Evolutionary conservation across 2,113 vertebrate genomes (phyloP).

Genomic region (Mormoops blainvillei): DNA sequence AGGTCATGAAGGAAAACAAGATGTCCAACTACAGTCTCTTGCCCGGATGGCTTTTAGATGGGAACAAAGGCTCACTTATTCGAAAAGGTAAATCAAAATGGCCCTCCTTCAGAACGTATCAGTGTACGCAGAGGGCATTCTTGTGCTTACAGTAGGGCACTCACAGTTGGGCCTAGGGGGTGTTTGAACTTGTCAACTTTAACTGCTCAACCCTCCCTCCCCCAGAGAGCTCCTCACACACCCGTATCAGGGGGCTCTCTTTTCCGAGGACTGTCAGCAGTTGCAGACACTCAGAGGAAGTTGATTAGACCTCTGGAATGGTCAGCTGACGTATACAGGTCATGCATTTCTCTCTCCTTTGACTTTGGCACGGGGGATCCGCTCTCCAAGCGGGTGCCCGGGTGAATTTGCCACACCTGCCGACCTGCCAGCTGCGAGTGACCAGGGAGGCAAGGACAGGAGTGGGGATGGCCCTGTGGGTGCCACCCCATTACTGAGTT

Average conservation of each 20-base stretch:
- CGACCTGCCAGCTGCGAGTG: not conserved
- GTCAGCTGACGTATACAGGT: not conserved
- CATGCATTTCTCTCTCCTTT: not conserved
- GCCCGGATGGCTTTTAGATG: constrained; percentile 57
- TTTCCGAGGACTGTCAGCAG: not conserved
- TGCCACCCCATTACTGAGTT: not conserved
- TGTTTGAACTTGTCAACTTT: not conserved
- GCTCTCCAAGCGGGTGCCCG: not conserved
- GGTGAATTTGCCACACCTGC: not conserved
- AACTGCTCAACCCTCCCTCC: too few species aligned
- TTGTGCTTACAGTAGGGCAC: fast-evolving
- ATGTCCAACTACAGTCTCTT: constrained; percentile 82
- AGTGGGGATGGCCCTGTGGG: too few species aligned
- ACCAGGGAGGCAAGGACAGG: not conserved
- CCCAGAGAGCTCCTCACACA: fast-evolving
- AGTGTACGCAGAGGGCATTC: fast-evolving
- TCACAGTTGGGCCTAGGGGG: not conserved
- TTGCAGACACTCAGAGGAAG: not conserved
- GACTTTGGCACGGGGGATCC: not conserved
- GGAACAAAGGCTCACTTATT: constrained; percentile 70
- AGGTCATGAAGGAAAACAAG: constrained; percentile 80
- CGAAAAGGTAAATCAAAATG: constrained; percentile 80
- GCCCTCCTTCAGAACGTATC: not conserved
- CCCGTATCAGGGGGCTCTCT: not conserved
- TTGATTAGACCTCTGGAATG: not conserved